Evolutionary conservation across 2,797 vertebrate genomes (phyloP).

Genomic region (Toxotes lorentzi): DNA sequence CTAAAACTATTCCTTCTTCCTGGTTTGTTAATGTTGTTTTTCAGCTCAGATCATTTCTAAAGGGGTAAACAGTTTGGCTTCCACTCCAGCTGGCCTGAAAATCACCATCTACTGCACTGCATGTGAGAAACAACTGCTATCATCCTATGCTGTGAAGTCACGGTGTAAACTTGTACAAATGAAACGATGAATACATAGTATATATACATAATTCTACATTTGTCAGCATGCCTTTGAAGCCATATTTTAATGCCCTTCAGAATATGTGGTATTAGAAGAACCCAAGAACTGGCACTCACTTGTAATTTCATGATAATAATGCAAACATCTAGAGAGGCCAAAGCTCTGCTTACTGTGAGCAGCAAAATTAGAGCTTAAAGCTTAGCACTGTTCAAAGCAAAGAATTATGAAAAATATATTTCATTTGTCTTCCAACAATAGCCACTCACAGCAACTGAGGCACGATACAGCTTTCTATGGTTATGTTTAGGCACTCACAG

Average conservation of each 20-base stretch:
- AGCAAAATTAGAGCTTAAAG: background rate
- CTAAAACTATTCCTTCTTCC: conserved; percentile 55
- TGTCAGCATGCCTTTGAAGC: conserved; percentile 5
- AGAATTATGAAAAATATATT: background rate
- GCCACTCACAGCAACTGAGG: background rate
- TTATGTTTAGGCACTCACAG: background rate
- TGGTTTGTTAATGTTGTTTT: conserved; percentile 56
- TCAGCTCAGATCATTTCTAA: conserved; percentile 49
- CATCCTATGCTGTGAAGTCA: background rate
- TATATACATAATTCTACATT: background rate
- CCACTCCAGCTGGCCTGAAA: conserved; percentile 37
- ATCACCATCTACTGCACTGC: conserved; percentile 2
- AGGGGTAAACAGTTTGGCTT: conserved; percentile 56
- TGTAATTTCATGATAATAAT: conserved; percentile 21
- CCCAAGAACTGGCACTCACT: background rate
- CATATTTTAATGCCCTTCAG: conserved; percentile 26
- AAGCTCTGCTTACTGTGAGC: background rate
- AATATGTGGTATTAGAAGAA: conserved; percentile 27
- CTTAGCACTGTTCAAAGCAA: conserved; percentile 14
- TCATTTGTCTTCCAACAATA: background rate
- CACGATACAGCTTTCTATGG: background rate
- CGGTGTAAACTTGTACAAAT: background rate
- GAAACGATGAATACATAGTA: background rate
- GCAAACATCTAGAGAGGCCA: conserved; percentile 13
- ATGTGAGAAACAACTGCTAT: conserved; percentile 23